Evolutionary conservation across 2,797 vertebrate species (phyloP), one percentile per base, ranked within the genome.

Genomic region (Loriculus beryllinus): DNA sequence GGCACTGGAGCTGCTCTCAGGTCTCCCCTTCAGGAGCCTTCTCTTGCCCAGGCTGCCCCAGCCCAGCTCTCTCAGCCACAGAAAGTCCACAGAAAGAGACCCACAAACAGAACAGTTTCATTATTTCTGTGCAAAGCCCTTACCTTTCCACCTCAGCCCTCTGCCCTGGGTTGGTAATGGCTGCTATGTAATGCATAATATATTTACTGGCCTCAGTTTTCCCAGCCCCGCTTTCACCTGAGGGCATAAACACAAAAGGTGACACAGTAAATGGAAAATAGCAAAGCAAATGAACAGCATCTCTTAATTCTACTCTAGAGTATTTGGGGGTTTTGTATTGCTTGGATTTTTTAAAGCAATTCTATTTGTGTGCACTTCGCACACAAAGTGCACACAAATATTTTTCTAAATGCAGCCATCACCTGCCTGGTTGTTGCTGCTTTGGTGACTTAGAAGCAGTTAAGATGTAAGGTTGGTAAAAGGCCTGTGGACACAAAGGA

Each of bases 161-260:
- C 98, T 99, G 99, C 91, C 98, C 98, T 22, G 99, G 99, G 97
- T 99, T 99, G 97, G 99, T 99, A 97, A 99, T 99, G 96, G 99
- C 99, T 39, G 99, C 99, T 12, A 99, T 99, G 96, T 99, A 99
- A 96, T 99, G 99, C 99, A 99, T 99, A 18, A 99, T 99, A 81
- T 99, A 99, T 95, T 99, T 99, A 97, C 99, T 99, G 97, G 99
- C 99, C 95, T 99, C 99, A 0, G 99, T 99, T 95, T 99, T 99
- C 51, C 99, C 99, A 60, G 99, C 99, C 90, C 99, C 99, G 54
- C 99, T 99, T 97, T 99, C 99, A 93, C 99, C 99, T 99, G 97
- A 10, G 96, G 97, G 56, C 31, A 85, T 4, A 93, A 86, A 94
- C 21, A 94, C 52, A 81, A 72, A 72, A 56, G 26, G 35, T 51